Evolutionary conservation across 2,888 invertebrate genomes (phyloP).

Genomic region (Hedya salicella): DNA sequence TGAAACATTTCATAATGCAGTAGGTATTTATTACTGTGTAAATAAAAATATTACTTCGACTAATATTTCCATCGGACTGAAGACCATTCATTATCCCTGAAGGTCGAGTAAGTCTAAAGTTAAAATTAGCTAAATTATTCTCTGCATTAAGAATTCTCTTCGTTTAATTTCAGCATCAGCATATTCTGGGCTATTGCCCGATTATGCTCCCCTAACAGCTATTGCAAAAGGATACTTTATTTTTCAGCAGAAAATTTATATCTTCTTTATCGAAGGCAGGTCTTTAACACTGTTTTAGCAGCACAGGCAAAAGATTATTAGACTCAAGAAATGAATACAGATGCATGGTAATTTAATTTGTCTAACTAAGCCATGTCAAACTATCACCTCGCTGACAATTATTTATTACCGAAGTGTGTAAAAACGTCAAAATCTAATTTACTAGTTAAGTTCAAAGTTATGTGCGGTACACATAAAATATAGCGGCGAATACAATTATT

Average conservation of each 20-base stretch:
- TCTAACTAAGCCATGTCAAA: too few relatives aligned
- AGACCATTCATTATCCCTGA: not conserved
- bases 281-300: not conserved
- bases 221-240: constrained; percentile 27
- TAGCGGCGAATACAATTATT: too few relatives aligned
- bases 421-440: too few relatives aligned
- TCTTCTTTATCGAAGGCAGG: constrained; percentile 6
- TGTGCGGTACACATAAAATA: too few relatives aligned
- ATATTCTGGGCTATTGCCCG: constrained; percentile 28
- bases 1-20: too few relatives aligned
- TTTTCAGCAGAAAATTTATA: constrained; percentile 6
- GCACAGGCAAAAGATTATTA: not conserved
- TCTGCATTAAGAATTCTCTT: constrained; percentile 31
- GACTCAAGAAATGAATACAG: too few relatives aligned
- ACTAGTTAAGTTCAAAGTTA: too few relatives aligned
- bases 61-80: not conserved
- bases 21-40: too few relatives aligned
- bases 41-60: not conserved
- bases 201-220: constrained; percentile 25
- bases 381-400: too few relatives aligned
- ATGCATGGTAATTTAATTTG: too few relatives aligned
- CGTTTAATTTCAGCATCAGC: constrained; percentile 38
- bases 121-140: constrained; percentile 34
- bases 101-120: constrained; percentile 25
- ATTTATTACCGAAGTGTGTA: too few relatives aligned